phyloP scores from a whole-genome alignment of 2,888 invertebrate genomes.

The Pandemis cinnamomeana region DNA sequence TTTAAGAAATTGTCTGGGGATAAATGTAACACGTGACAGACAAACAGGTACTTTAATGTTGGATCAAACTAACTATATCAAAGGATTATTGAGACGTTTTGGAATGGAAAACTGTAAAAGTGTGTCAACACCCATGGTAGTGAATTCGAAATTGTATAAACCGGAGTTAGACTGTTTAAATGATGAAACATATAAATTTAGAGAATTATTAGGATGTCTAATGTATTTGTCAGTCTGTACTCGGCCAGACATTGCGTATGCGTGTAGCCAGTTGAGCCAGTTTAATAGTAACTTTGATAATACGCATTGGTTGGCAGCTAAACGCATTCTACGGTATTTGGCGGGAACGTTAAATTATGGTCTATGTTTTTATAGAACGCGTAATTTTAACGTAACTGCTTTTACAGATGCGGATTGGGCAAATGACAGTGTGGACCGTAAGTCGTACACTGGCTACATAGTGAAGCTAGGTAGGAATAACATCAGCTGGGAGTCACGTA shows the following conservation, averaged over 20 bases:
- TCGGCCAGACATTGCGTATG: slow-evolving; percentile 44
- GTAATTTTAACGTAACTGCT: neutral
- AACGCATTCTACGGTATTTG: slow-evolving; percentile 4
- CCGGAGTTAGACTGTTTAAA: neutral
- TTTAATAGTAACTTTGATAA: slow-evolving; percentile 40
- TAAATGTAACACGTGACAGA: neutral
- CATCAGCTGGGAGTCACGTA: slow-evolving; percentile 1
- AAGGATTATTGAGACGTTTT: neutral
- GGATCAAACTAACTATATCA: neutral
- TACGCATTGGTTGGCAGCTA: neutral
- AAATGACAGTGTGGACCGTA: neutral
- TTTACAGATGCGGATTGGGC: slow-evolving; percentile 8
- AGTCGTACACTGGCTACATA: slow-evolving; percentile 3
- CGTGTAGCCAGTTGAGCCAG: slow-evolving; percentile 43
- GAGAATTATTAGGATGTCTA: slow-evolving; percentile 25
- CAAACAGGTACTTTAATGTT: neutral
- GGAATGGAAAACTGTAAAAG: slow-evolving; percentile 39
- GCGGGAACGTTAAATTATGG: slow-evolving; percentile 1
- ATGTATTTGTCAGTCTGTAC: slow-evolving; percentile 45
- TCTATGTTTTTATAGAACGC: neutral
- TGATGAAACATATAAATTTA: slow-evolving; percentile 21
- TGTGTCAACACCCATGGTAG: slow-evolving; percentile 39
- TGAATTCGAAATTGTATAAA: slow-evolving; percentile 37
- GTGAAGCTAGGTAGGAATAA: neutral
- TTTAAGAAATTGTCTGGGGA: neutral